phyloP scores from a whole-genome alignment of 2,797 vertebrate species.

The Micrastur ruficollis region DNA sequence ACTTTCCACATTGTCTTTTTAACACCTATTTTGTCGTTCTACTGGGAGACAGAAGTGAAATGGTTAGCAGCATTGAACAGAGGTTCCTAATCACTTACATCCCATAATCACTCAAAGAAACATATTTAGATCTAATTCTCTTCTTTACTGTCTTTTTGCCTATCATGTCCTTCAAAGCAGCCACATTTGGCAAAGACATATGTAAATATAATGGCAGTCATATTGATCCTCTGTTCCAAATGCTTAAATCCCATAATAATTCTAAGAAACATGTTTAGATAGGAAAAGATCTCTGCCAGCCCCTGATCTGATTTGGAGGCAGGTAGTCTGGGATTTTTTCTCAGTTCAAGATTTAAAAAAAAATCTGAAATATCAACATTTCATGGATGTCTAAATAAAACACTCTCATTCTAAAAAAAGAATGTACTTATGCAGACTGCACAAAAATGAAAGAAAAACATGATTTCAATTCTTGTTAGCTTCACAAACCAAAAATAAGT shows the following conservation, averaged over 20 bases:
- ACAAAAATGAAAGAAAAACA: not conserved
- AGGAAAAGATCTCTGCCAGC: not conserved
- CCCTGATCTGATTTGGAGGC: not conserved
- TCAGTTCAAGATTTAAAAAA: not conserved
- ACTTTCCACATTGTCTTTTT: not conserved
- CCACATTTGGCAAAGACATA: not conserved
- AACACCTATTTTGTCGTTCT: not conserved
- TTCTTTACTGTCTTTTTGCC: not conserved
- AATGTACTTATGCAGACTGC: not conserved
- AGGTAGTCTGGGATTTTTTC: not conserved
- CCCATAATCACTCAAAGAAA: not conserved
- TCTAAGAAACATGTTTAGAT: not conserved
- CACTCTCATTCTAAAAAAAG: not conserved
- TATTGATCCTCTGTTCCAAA: not conserved
- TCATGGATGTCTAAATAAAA: not conserved
- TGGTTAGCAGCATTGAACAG: not conserved
- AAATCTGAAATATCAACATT: not conserved
- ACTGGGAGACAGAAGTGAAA: not conserved
- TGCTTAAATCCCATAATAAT: not conserved
- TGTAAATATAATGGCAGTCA: not conserved
- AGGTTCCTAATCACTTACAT: not conserved
- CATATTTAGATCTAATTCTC: not conserved
- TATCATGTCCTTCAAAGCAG: not conserved
- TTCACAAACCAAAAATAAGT: slow-evolving; percentile 5
- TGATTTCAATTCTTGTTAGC: not conserved